These are phyloP conservation scores for Corythucha ciliata DNA, from an alignment of 2,888 invertebrate genomes.

Conservation along the genomic window DNA sequence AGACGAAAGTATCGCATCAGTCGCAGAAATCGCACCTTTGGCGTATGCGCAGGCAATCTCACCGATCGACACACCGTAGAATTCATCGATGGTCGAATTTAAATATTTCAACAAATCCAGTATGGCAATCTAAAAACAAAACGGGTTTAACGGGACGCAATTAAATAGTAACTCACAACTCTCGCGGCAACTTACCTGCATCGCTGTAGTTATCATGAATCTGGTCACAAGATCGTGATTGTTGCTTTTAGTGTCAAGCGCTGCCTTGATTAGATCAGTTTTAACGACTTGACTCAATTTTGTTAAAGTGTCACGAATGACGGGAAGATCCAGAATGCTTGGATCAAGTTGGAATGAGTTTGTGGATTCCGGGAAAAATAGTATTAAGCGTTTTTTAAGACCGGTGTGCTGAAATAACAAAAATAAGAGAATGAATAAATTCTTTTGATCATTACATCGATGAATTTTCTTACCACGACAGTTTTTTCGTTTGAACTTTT, in stretches of 20 bases:
- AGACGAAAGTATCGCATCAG: constrained; percentile 74
- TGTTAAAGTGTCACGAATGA: constrained; percentile 16
- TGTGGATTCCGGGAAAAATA: constrained; percentile 86
- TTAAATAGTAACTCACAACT: too few relatives aligned
- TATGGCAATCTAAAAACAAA: constrained; percentile 47
- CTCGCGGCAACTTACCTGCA: constrained; percentile 48
- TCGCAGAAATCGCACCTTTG: constrained; percentile 79
- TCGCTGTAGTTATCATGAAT: constrained; percentile 63
- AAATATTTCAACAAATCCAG: constrained; percentile 52
- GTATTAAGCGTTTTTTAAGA: constrained; percentile 78
- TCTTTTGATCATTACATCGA: background rate
- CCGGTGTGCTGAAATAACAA: constrained; percentile 48
- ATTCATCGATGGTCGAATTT: constrained; percentile 59
- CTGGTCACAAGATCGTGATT: constrained; percentile 60
- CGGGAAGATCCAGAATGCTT: constrained; percentile 23
- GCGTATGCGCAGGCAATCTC: constrained; percentile 93
- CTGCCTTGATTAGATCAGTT: constrained; percentile 50
- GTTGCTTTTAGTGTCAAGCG: constrained; percentile 52
- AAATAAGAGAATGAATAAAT: constrained; percentile 37
- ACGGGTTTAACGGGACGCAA: background rate
- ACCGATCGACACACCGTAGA: constrained; percentile 86
- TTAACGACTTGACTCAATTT: constrained; percentile 20
- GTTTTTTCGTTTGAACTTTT: too few relatives aligned
- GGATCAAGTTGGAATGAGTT: constrained; percentile 48
- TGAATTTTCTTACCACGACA: too few relatives aligned